Evolutionary conservation across 2,797 vertebrate genomes (phyloP), one percentile per base, ranked within the genome.

Genomic region (Gymnothorax reevesii): DNA sequence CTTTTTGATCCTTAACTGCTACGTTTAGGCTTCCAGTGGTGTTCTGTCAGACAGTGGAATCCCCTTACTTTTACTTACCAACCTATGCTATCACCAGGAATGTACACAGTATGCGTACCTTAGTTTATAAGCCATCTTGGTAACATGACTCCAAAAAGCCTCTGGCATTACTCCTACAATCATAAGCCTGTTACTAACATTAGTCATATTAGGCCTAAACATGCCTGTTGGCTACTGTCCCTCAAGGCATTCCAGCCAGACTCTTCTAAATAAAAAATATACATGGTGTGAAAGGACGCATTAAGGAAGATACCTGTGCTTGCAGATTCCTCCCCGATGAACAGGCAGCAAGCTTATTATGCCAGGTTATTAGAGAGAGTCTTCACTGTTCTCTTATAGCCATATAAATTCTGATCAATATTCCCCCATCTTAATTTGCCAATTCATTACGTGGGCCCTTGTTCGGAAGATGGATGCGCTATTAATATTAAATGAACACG

Each of bases 401-500:
- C 88, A 89, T 75, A 64, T 80, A 92, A 88, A 92, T 93, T 91
- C 91, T 92, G 88, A 91, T 94, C 91, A 90, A 89, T 91, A 92
- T 90, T 87, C 88, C 91, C 92, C 92, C 89, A 93, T 94, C 93
- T 94, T 93, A 94, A 95, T 94, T 94, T 94, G 89, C 83, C 91
- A 92, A 92, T 92, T 94, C 92, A 94, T 95, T 95, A 95, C 92
- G 25, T 87, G 88, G 93, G 92, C 92, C 49, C 93, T 95, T 92
- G 91, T 91, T 90, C 83, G 87, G 92, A 93, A 95, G 93, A 93
- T 88, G 89, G 90, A 93, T 91, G 87, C 71, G 59, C 88, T 92
- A 95, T 95, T 94, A 94, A 94, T 96, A 94, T 94, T 96, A 92
- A 92, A 96, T 95, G 94, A 94, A 91, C 91, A 95, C 93, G 94